A percentile compares a stretch with the other conserved stretches of the same genome.
Conservation (phyloP, 2,113 vertebrate genomes). For the Cyrtonyx montezumae region DNA sequence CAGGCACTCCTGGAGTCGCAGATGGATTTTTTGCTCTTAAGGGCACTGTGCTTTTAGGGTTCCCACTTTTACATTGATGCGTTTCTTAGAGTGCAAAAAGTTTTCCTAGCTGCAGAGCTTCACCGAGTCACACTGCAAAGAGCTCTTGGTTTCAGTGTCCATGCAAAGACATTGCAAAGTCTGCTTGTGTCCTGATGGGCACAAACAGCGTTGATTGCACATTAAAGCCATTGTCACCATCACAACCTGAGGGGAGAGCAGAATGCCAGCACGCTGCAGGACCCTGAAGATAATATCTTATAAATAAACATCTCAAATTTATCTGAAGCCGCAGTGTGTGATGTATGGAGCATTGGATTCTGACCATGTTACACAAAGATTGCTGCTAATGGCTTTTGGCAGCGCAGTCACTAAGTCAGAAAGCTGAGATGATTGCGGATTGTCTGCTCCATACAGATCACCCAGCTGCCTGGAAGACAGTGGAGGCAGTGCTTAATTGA, state of each 20-base stretch:
- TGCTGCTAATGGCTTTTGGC: neutral
- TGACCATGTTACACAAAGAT: neutral
- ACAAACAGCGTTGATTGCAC: neutral
- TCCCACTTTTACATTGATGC: fast-evolving
- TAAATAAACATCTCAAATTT: neutral
- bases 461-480: neutral
- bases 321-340: fast-evolving
- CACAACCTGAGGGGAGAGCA: neutral
- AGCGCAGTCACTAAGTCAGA: neutral
- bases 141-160: neutral
- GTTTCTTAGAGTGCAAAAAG: fast-evolving
- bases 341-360: neutral
- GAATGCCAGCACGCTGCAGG: neutral
- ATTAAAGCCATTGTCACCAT: neutral
- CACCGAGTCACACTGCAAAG: neutral
- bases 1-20: neutral
- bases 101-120: neutral
- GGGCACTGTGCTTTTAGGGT: neutral
- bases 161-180: neutral
- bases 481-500: neutral
- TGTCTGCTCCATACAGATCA: neutral
- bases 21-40: neutral
- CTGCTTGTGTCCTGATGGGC: fast-evolving
- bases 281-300: neutral
- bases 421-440: neutral